Evolutionary conservation across 2,113 vertebrate genomes (phyloP).

Genomic region (Passer domesticus): DNA sequence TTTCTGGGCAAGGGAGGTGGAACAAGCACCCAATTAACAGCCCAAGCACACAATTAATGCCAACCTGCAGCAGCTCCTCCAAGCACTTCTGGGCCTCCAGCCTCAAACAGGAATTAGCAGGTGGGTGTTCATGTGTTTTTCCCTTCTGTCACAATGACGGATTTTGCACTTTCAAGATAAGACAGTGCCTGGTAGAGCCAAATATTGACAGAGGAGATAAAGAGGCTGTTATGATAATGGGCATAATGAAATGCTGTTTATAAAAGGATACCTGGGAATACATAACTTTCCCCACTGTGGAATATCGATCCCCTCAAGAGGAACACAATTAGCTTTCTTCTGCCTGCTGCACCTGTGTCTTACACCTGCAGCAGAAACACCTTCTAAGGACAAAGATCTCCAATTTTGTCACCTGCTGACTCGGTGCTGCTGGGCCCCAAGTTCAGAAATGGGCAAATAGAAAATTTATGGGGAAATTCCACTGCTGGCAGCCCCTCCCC

Average conservation of each 20-base stretch:
- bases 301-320: conserved; percentile 14
- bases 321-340: background rate
- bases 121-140: background rate
- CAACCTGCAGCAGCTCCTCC: background rate
- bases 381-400: background rate
- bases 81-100: background rate
- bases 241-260: conserved; percentile 48
- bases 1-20: too few species aligned
- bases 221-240: conserved; percentile 54
- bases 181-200: conserved; percentile 21
- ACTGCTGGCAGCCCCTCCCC: fast-evolving
- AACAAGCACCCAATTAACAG: too few species aligned
- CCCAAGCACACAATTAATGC: background rate
- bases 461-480: fast-evolving
- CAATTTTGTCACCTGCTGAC: background rate
- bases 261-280: conserved; percentile 10
- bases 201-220: conserved; percentile 58
- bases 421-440: background rate
- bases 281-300: background rate
- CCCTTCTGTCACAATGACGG: background rate
- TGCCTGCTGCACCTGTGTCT: background rate
- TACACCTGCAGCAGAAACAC: background rate
- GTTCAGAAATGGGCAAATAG: background rate
- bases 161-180: conserved; percentile 48
- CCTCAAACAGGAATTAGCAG: background rate